These are phyloP conservation scores for Choreutis nemorana DNA, from an alignment of 2,888 invertebrate genomes.

Conservation along the genomic window DNA sequence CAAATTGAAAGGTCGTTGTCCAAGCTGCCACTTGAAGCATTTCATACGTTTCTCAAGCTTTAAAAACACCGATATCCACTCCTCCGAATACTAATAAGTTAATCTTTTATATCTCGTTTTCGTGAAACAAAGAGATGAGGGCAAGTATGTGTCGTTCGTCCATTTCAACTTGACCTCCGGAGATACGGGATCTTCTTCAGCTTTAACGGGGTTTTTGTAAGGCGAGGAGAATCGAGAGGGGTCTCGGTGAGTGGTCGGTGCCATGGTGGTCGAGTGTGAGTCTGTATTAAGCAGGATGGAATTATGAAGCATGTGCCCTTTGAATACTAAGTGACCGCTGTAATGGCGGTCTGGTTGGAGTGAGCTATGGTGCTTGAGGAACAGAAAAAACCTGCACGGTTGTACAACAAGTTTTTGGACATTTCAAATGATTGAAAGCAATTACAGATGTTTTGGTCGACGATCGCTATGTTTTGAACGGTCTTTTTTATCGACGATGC, in stretches of 20 bases:
- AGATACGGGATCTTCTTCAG: conserved; percentile 15
- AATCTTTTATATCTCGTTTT: conserved; percentile 63
- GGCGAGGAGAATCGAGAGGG: conserved; percentile 16
- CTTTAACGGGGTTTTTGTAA: conserved; percentile 13
- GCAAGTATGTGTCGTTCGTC: conserved; percentile 44
- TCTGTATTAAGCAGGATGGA: conserved; percentile 56
- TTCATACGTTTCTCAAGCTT: conserved; percentile 35
- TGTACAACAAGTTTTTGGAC: too few species aligned
- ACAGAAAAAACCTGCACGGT: too few species aligned
- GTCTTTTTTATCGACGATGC: too few species aligned
- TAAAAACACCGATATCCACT: conserved; percentile 33
- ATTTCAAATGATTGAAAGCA: too few species aligned
- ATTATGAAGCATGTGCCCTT: conserved; percentile 57
- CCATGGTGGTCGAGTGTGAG: conserved; percentile 47
- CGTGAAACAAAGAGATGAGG: conserved; percentile 60
- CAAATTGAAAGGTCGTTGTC: too few species aligned
- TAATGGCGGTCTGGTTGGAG: conserved; percentile 30
- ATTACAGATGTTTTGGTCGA: too few species aligned
- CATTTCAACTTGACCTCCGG: conserved; percentile 27
- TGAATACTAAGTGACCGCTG: conserved; percentile 53
- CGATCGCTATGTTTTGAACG: too few species aligned
- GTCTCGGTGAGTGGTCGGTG: conserved; percentile 26
- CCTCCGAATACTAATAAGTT: conserved; percentile 61
- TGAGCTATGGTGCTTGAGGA: too few species aligned
- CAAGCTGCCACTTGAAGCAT: too few species aligned